Base-by-base conservation (phyloP, 1,140 invertebrate species). In the Scaptodrosophila lebanonensis region DNA sequence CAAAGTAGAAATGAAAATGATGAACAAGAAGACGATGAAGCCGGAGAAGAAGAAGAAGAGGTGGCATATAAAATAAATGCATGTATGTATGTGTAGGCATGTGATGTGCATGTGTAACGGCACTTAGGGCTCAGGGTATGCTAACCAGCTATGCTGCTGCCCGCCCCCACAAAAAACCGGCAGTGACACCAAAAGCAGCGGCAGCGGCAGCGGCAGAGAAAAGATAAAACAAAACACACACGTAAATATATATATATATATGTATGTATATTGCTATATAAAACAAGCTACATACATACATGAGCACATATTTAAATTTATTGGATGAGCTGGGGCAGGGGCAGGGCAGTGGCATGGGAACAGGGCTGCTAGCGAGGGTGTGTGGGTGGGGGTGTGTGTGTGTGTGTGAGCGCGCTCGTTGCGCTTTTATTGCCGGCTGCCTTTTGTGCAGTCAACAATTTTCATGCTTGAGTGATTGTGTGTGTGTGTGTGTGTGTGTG, bases 381-480 rank as follows among this genome's bases (percentile, higher is more conserved):
- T 45, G 20, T 18, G 27, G 12, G 27, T 35, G 35, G 36, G 40
- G 22, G 47, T 61, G 59, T 59, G 54, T 30, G 33, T 11, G 33
- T 35, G 61, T 49, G 36, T 29, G 56, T 57, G 66, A 35, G 54
- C 76, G 61, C 47, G 33, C 40, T 15, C 30, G 60, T 44, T 66
- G 63, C 66, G 43, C 22, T 25, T 25, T 33, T 33, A n/a, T 33
- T 33, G 32, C 8, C 9, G 52, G 53, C 47, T 79, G 75, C 75
- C 75, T 79, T 82, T 82, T 82, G 76, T 79, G 75, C 76, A 79
- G 69, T 75, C 75, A 79, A 79, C 75, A 68, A 79, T 79, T 79
- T 79, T 79, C 65, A 79, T 79, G 75, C 66, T 79, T 79, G 75
- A 79, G 75, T 69, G 75, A 79, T 70, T 79, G 76, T 76, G 33